These are phyloP conservation scores for Papio anubis DNA, from an alignment of 2,113 vertebrate genomes.

Conservation along the genomic window DNA sequence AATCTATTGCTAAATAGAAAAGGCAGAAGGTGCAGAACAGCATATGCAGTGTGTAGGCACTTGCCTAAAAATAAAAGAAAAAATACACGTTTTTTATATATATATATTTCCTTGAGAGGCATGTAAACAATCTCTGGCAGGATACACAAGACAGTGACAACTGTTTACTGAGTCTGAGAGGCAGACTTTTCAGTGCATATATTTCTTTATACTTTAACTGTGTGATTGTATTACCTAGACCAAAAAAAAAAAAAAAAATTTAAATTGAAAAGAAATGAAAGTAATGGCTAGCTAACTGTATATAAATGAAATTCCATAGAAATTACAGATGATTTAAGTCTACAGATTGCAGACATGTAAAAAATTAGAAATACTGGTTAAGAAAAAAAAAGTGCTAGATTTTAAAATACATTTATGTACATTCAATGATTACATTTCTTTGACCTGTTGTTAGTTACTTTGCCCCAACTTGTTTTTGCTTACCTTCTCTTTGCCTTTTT, in stretches of 20 bases:
- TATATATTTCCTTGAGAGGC: background rate
- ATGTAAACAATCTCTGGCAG: background rate
- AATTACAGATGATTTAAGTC: background rate
- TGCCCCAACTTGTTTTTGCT: background rate
- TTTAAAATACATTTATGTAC: background rate
- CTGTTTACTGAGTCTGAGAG: background rate
- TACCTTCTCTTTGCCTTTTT: background rate
- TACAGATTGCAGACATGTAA: background rate
- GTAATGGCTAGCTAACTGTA: background rate
- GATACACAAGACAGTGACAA: background rate
- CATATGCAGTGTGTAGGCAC: background rate
- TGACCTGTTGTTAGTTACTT: background rate
- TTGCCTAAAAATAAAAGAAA: constrained; percentile 11
- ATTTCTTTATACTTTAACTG: background rate
- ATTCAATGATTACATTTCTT: background rate
- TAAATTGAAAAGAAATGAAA: background rate
- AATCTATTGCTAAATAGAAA: background rate
- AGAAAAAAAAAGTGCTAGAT: background rate
- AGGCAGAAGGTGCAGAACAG: background rate
- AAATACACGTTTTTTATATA: background rate
- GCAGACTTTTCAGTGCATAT: background rate
- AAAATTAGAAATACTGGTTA: background rate
- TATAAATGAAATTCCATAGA: background rate
- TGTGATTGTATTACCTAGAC: background rate
- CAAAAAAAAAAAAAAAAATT: background rate